Evolutionary conservation across 1,140 invertebrate species (phyloP), one percentile per base, ranked within the genome.

Genomic region (Meloidogyne floridensis): DNA sequence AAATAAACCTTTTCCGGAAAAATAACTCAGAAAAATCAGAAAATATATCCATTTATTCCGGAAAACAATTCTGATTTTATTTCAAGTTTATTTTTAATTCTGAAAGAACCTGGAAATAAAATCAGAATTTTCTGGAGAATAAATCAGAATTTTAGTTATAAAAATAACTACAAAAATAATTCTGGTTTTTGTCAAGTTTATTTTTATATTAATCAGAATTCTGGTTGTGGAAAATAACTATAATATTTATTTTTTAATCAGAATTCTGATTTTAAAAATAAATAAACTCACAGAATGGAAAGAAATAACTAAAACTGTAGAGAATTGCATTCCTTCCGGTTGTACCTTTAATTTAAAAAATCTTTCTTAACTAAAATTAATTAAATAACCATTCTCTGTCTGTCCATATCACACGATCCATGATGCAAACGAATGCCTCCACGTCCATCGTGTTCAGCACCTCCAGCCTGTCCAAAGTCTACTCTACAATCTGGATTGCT

Each of bases 321-420:
- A 88, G 54, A 89, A 89, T 82, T 87, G 85, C 88, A 89, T 90
- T 43, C 88, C 88, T 76, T 85, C 7, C 75, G 54, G 47, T 85
- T 81, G 83, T 82, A 69, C 80, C 85, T 75, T 13, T 11, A 11
- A 75, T 15, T 53, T 51, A 77, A 72, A 75, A 13, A 32, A 32
- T 77, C 11, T 56, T 77, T 72, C 13, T 18, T 47, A 73, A 53
- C 1, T 73, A 15, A 73, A 53, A 15, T 51, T 72, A 56, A 42
- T 18, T 18, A 13, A 32, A 47, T 51, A 65, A 79, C 77, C 77
- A 80, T 82, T 18, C 89, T 75, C 73, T 90, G 87, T 76, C 88
- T 43, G 54, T 90, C 86, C 88, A 89, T 89, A 77, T 89, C 87
- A 75, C 88, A 89, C 2, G 86, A 85, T 8, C 88, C 88, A 75